phyloP scores from a whole-genome alignment of 1,140 invertebrate genomes.

The Sitophilus oryzae region DNA sequence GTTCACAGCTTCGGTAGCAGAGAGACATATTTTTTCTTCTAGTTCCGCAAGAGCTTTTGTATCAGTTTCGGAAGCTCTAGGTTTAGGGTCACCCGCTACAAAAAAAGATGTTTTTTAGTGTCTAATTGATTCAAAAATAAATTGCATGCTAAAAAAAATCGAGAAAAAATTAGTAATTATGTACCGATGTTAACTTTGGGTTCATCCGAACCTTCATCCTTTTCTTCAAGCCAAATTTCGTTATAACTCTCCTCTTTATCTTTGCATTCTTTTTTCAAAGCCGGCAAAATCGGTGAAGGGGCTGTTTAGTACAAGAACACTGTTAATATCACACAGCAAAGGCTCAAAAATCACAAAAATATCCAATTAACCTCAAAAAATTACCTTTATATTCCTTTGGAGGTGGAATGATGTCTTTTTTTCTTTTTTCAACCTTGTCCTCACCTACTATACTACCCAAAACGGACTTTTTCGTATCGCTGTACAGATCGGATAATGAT shows the following conservation, averaged over 20 bases:
- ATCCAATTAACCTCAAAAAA: neutral
- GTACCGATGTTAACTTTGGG: conserved; percentile 22
- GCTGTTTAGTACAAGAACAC: conserved; percentile 30
- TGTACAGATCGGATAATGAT: conserved; percentile 30
- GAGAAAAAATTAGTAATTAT: conserved; percentile 2
- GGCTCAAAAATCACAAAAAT: neutral
- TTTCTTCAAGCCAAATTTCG: conserved; percentile 36
- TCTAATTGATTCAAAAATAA: neutral
- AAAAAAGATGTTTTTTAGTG: conserved; percentile 3
- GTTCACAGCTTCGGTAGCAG: conserved; percentile 50
- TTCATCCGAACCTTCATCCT: conserved; percentile 24
- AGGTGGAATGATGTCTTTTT: conserved; percentile 21
- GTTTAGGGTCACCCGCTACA: conserved; percentile 33
- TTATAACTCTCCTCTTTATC: conserved; percentile 26
- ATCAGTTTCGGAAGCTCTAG: conserved; percentile 23
- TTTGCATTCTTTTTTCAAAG: conserved; percentile 34
- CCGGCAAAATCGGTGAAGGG: conserved; percentile 35
- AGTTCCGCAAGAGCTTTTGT: conserved; percentile 49
- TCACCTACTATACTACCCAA: conserved; percentile 11
- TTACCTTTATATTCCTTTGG: conserved; percentile 36
- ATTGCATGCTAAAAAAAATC: neutral
- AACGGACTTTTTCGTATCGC: conserved; percentile 25
- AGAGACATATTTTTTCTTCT: conserved; percentile 50
- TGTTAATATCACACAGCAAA: conserved; percentile 7
- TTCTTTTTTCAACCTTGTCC: conserved; percentile 4